phyloP scores from a whole-genome alignment of 2,888 invertebrate species.

The Chrysolina oricalcia region DNA sequence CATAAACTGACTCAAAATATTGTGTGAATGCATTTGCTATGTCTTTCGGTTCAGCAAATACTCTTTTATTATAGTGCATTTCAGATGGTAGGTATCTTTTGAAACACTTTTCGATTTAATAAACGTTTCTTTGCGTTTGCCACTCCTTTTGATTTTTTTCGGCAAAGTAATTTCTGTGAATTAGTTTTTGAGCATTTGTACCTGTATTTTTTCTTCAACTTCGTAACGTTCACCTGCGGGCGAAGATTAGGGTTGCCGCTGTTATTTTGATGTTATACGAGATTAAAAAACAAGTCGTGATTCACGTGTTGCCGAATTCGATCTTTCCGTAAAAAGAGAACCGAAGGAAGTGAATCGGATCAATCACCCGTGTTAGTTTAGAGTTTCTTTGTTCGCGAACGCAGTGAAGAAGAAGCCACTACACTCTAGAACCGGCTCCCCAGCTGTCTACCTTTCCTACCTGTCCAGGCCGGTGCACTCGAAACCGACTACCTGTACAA shows the following conservation, averaged over 20 bases:
- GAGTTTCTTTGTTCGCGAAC: conserved; percentile 49
- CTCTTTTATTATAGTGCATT: no score
- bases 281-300: conserved; percentile 23
- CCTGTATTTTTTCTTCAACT: neutral
- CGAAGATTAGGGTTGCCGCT: conserved; percentile 1
- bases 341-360: conserved; percentile 42
- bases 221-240: neutral
- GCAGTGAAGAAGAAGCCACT: conserved; percentile 42
- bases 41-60: no score
- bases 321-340: conserved; percentile 29
- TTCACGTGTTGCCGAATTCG: conserved; percentile 41
- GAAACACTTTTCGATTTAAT: no score
- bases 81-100: no score
- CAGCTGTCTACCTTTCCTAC: conserved; percentile 60
- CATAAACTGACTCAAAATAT: no score
- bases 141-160: no score
- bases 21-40: no score
- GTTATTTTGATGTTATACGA: neutral
- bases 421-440: conserved; percentile 56
- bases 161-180: no score
- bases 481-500: conserved; percentile 42
- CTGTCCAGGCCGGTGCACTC: conserved; percentile 46
- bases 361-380: conserved; percentile 50
- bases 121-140: no score
- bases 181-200: no score